Base-by-base conservation (phyloP, 2,888 invertebrate species). In the Trichopria drosophilae region DNA sequence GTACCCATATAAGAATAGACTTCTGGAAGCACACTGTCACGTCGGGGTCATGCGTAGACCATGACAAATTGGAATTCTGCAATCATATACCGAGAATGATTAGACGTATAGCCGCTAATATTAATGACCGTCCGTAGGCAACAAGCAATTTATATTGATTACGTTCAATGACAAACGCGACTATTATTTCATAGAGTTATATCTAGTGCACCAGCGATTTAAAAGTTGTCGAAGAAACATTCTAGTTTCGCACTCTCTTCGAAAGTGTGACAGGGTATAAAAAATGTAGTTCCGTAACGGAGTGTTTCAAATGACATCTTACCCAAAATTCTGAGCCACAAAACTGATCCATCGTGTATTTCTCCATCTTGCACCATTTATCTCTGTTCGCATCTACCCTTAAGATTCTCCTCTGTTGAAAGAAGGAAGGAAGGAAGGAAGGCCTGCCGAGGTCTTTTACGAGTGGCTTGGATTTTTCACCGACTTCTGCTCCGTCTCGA, bases 21-120 rank as follows among this genome's bases (percentile, higher is more conserved):
- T 88, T 87, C 77, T 95, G 88, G 76, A 97, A 95, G 76, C 97
- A 98, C 70, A 82, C 82, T 56, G 96, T 91, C 61, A 97, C 81
- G 71, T 91, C 87, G 26, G 94, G 97, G 74, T 86, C 81, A 6
- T 83, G 79, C 13, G 94, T 88, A 68, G 87, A 72, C 93, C 93
- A 93, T 48, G 91, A 84, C 64, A 85, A 69, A 60, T 83, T 81
- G 59, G 77, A 71, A 78, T 93, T 86, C 96, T 96, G 79, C 59
- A 82, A 81, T 6, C 24, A 42, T 19, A 15, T 31, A 20, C 18
- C 5, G 31, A 12, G 12, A 28, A 16, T 29, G 22, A 23, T 20
- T 23, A 18, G 19, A 26, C 9, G 26, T 10, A 26, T 10, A 2
- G 26, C 9, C 9, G 32, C 29, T 35, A 24, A 36, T 36, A 29